Base-by-base conservation (phyloP, 2,888 invertebrate genomes). In the Scaptomyza tumidula region DNA sequence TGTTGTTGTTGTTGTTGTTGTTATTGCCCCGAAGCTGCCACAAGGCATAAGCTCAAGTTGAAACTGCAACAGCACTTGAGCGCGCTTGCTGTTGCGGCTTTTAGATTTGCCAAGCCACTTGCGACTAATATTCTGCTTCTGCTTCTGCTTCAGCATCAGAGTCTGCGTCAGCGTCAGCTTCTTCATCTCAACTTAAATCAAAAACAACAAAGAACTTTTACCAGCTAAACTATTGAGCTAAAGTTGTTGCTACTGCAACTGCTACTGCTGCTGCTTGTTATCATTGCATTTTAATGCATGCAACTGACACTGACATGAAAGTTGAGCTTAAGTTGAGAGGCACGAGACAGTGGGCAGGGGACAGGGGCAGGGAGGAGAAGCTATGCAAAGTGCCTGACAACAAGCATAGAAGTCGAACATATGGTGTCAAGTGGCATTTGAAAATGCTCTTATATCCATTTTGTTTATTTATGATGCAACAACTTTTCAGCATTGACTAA, bases 381-480 rank as follows among this genome's bases (percentile, higher is more conserved):
- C 27, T 29, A 6, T 6, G 46, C 49, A 56, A 66, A 66, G 57
- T 66, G 67, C 50, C 58, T 65, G 68, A 75, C 62, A 73, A 62
- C 72, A 46, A 57, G 64, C 71, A 53, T 46, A 64, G 68, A 39
- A 39, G 16, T 41, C 63, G 75, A 69, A 70, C 81, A 88, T 78
- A 86, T 86, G 88, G 88, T 84, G 83, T 84, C 88, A 84, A 84
- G 83, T 86, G 86, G 72, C 88, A 83, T 86, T 88, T 86, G 86
- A 83, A 84, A 88, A 88, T 78, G 83, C 88, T 88, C 71, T 88
- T 77, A 75, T 83, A 86, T 78, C 58, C 57, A 73, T 78, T 68
- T 82, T 75, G 78, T 80, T 84, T 84, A 84, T 88, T 86, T 73
- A 78, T 71, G 75, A 66, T 71, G 6, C 6, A 24, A 14, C 56